Conservation (phyloP, 2,888 invertebrate species). For the Coenonympha glycerion region DNA sequence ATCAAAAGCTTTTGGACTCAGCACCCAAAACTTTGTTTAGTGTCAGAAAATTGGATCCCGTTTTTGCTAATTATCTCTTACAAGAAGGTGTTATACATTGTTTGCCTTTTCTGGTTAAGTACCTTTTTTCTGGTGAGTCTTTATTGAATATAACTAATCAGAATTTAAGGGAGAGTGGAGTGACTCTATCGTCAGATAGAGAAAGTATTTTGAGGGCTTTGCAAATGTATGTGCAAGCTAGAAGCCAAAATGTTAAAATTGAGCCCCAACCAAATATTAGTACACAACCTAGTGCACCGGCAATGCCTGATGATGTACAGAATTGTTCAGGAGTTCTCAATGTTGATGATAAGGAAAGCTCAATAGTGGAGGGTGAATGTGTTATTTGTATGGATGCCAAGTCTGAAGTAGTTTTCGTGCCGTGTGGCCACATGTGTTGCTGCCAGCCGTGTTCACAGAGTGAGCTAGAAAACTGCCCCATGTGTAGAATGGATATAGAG, state of each 20-base stretch:
- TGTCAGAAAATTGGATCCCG: constrained; percentile 79
- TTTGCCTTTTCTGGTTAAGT: constrained; percentile 82
- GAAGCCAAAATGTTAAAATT: constrained; percentile 42
- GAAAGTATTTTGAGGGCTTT: constrained; percentile 79
- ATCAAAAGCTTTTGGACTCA: constrained; percentile 86
- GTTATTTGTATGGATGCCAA: constrained; percentile 87
- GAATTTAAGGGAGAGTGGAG: constrained; percentile 76
- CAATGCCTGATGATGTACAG: constrained; percentile 39
- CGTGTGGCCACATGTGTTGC: constrained; percentile 91
- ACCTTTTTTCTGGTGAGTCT: constrained; percentile 71
- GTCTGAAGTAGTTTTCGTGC: constrained; percentile 85
- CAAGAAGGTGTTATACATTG: constrained; percentile 85
- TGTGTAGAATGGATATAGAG: constrained; percentile 84
- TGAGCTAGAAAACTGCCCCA: constrained; percentile 81
- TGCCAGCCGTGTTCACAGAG: constrained; percentile 81
- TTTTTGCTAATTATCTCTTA: constrained; percentile 80
- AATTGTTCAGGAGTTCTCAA: constrained; percentile 52
- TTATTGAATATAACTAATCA: constrained; percentile 72
- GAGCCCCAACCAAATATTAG: constrained; percentile 32
- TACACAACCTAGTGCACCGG: constrained; percentile 45
- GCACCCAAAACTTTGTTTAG: constrained; percentile 81
- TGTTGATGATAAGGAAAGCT: constrained; percentile 42
- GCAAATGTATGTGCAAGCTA: constrained; percentile 71
- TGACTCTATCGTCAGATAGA: constrained; percentile 74
- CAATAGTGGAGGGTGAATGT: constrained; percentile 79